Evolutionary conservation across 2,888 invertebrate genomes (phyloP).

Genomic region (Gibbula magus): DNA sequence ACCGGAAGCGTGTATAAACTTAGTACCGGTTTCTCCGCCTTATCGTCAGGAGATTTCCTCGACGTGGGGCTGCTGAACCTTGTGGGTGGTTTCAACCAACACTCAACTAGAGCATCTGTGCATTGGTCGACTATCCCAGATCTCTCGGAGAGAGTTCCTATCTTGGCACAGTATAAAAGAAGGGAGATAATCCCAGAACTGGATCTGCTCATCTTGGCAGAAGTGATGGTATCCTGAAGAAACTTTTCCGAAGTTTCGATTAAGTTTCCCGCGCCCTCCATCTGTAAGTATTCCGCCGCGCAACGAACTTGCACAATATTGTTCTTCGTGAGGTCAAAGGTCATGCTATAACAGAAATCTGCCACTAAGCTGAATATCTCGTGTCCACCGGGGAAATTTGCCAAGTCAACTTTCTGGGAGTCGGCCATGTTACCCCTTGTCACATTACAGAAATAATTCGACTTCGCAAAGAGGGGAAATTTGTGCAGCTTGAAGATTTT

Average conservation of each 20-base stretch:
- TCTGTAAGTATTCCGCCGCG: constrained; percentile 71
- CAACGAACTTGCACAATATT: constrained; percentile 69
- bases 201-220: constrained; percentile 66
- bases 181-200: constrained; percentile 57
- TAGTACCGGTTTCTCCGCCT: constrained; percentile 48
- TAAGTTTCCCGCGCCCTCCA: constrained; percentile 69
- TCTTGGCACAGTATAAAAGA: constrained; percentile 58
- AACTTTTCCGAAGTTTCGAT: constrained; percentile 66
- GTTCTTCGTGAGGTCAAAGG: constrained; percentile 62
- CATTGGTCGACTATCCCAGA: constrained; percentile 62
- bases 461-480: constrained; percentile 73
- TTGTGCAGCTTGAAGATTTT: constrained; percentile 71
- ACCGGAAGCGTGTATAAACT: constrained; percentile 57
- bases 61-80: constrained; percentile 53
- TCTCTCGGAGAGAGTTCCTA: constrained; percentile 64
- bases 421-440: constrained; percentile 53
- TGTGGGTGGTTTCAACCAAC: constrained; percentile 64
- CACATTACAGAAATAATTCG: constrained; percentile 70
- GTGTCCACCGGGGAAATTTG: constrained; percentile 73
- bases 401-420: constrained; percentile 51
- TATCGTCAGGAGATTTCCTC: constrained; percentile 39
- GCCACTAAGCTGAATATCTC: constrained; percentile 69
- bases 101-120: constrained; percentile 67
- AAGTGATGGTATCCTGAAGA: constrained; percentile 65
- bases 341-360: constrained; percentile 73